Conservation (phyloP, 2,888 invertebrate species). For the Drosophila subquinaria region DNA sequence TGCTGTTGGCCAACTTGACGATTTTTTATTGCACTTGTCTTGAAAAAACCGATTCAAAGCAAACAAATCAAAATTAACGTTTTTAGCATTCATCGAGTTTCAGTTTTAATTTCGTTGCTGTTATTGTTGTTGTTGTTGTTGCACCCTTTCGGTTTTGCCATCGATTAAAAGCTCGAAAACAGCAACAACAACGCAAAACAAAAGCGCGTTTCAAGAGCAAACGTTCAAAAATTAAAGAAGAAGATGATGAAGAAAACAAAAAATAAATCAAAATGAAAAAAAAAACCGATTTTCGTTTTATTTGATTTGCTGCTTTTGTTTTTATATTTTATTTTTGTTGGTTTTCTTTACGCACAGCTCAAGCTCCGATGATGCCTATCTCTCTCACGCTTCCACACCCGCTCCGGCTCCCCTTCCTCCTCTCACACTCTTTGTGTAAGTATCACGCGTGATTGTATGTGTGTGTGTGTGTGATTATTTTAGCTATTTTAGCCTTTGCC, state of each 20-base stretch:
- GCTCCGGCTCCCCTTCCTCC: neutral
- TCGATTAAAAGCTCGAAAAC: slow-evolving; percentile 39
- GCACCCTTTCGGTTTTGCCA: slow-evolving; percentile 45
- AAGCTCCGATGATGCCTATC: slow-evolving; percentile 36
- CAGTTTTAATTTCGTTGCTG: slow-evolving; percentile 15
- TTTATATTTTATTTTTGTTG: slow-evolving; percentile 23
- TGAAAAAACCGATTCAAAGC: slow-evolving; percentile 31
- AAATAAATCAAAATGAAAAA: slow-evolving; percentile 18
- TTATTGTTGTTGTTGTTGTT: slow-evolving; percentile 34
- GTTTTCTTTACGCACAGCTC: slow-evolving; percentile 54
- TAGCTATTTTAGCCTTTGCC: slow-evolving; percentile 51
- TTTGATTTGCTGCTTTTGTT: slow-evolving; percentile 41
- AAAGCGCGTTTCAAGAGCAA: slow-evolving; percentile 55
- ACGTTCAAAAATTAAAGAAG: slow-evolving; percentile 14
- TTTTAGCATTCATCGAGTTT: slow-evolving; percentile 33
- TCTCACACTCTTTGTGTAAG: neutral
- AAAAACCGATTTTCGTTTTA: slow-evolving; percentile 39
- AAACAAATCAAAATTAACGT: slow-evolving; percentile 26
- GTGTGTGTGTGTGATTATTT: slow-evolving; percentile 31
- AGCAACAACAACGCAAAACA: slow-evolving; percentile 30
- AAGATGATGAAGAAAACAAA: slow-evolving; percentile 18
- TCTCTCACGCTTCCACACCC: slow-evolving; percentile 19
- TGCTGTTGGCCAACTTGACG: slow-evolving; percentile 19
- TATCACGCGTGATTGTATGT: slow-evolving; percentile 4
- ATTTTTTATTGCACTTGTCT: slow-evolving; percentile 72